Percentiles rank a stretch among this genome's conserved stretches.
Conservation (phyloP, 2,888 invertebrate species). For the Drosophila birchii region DNA sequence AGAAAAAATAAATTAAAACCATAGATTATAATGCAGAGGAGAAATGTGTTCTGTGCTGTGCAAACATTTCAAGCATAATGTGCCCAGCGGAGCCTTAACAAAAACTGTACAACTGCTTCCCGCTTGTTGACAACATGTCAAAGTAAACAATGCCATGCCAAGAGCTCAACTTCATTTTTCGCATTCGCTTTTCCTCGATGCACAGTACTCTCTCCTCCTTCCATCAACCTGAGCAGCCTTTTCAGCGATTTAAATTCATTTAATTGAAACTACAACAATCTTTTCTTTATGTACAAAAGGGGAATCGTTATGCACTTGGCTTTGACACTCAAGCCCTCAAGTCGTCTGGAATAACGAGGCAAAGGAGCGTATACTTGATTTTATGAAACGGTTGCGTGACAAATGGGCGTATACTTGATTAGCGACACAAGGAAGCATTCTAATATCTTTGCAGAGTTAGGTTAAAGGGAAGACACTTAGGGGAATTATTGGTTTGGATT, state of each 20-base stretch:
- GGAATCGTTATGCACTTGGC: background rate
- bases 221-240: background rate
- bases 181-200: conserved; percentile 8
- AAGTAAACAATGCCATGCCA: conserved; percentile 55
- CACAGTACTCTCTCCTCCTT: background rate
- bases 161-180: conserved; percentile 12
- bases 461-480: background rate
- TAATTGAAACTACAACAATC: conserved; percentile 7
- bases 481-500: background rate
- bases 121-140: conserved; percentile 55
- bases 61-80: conserved; percentile 40
- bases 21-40: conserved; percentile 14
- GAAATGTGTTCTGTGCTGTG: conserved; percentile 2
- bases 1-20: conserved; percentile 24
- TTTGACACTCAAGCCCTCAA: background rate
- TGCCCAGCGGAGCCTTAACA: conserved; percentile 35
- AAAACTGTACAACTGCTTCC: conserved; percentile 27
- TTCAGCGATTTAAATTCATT: background rate
- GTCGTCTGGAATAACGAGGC: background rate
- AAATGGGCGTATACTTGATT: conserved; percentile 1
- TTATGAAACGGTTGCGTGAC: background rate
- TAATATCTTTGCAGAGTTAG: no score
- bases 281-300: background rate
- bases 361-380: conserved; percentile 8
- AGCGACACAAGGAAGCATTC: background rate